Evolutionary conservation across 2,888 invertebrate genomes (phyloP), one percentile per base, ranked within the genome.

Genomic region (Tetranychus piercei): DNA sequence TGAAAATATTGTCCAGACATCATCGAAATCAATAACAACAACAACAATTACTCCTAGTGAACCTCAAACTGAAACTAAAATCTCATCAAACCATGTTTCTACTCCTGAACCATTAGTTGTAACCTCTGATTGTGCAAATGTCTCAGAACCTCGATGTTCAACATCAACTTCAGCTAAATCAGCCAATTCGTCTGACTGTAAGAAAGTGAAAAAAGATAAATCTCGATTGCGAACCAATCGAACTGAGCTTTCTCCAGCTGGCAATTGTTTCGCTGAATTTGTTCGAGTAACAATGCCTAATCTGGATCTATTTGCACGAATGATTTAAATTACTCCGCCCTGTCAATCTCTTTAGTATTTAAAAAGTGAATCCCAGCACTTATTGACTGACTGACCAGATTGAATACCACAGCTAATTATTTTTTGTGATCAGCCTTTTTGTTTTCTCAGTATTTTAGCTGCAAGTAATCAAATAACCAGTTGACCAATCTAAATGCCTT

Each of bases 281-380:
- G 65, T 74, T 43, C 69, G 75, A 34, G 71, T 70, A 44, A 66
- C 73, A 43, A 66, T 75, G 64, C 75, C 75, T 23, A 75, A 75
- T 73, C 22, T 75, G 22, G 73, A 74, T 34, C 44, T 75, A 22
- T 71, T 75, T 22, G 20, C 75, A 15, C 69, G 73, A 71, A 73
- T 75, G 75, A 73, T 75, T 44, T 75, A 44, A 65, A 6, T 18
- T 44, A 11, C 23, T 69, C 23, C 22, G 22, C 69, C 22, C 69
- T 15, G 69, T 18, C 69, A 69, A 34, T 34, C 34, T 34, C 34
- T 34, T 34, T 34, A 34, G 34, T 34, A 34, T 34, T 34, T 4
- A 34, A 34, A 55, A 55, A 15, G 9, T 55, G 55, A 55, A 3
- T 15, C 55, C 15, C 55, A 55, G 55, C 55, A 15, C 55, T 55